Evolutionary conservation across 2,797 vertebrate species (phyloP).

Genomic region (Macrochelys suwanniensis): DNA sequence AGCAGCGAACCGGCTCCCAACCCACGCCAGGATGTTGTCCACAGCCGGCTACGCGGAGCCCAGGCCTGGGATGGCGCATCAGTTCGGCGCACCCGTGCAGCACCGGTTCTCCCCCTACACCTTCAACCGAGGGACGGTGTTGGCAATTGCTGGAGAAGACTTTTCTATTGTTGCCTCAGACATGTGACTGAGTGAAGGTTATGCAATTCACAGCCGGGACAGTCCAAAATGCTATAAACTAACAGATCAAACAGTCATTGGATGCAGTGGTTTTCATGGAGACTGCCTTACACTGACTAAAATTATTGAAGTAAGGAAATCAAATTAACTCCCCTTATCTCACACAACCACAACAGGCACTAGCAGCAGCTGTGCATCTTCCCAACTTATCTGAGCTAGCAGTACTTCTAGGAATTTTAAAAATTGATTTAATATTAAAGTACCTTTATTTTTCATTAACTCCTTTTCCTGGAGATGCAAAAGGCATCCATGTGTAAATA

Average conservation of each 20-base stretch:
- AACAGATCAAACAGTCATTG: constrained; percentile 94
- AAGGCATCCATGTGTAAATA: not conserved
- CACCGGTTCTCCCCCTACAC: constrained; percentile 85
- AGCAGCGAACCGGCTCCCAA: accelerated
- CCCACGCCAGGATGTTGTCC: not conserved
- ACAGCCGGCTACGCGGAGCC: accelerated
- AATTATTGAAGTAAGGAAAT: constrained; percentile 89
- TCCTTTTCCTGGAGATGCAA: not conserved
- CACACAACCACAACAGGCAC: not conserved
- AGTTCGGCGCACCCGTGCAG: constrained; percentile 53
- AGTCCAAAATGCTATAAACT: constrained; percentile 97
- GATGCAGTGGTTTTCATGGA: constrained; percentile 97
- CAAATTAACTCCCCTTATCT: not conserved
- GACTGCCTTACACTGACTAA: constrained; percentile 98
- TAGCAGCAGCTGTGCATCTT: not conserved
- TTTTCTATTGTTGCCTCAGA: constrained; percentile 96
- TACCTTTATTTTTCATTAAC: not conserved
- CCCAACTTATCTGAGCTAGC: not conserved
- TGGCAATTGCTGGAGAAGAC: constrained; percentile 97
- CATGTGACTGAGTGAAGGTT: constrained; percentile 95
- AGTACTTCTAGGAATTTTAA: not conserved
- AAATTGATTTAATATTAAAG: not conserved
- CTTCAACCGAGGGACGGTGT: constrained; percentile 91
- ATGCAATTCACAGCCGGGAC: constrained; percentile 93
- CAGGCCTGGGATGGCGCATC: not conserved